Percentiles rank a stretch among this genome's conserved stretches.
Conservation (phyloP, 2,888 invertebrate genomes). For the Eupithecia abbreviata region DNA sequence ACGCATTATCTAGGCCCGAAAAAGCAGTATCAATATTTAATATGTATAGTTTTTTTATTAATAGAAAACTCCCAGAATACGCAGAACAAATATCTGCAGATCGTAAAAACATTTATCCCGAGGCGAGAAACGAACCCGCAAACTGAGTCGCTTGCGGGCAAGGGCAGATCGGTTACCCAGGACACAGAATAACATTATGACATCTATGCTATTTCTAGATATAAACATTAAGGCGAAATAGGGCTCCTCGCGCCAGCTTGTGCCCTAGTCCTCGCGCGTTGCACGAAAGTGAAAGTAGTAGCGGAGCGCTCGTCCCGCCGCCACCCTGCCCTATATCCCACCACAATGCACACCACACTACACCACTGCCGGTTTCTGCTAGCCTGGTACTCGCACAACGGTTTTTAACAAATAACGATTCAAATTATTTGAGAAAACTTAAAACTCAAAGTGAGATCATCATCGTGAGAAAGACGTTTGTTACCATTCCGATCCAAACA, state of each 20-base stretch:
- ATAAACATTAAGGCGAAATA: background rate
- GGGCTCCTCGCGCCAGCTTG: slow-evolving; percentile 35
- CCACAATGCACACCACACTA: background rate
- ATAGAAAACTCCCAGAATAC: no score
- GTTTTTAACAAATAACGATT: background rate
- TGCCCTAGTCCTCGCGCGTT: slow-evolving; percentile 38
- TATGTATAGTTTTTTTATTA: no score
- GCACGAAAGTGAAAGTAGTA: slow-evolving; percentile 44
- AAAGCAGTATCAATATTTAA: no score
- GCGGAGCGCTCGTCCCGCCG: slow-evolving; percentile 38
- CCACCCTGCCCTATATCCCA: slow-evolving; percentile 40
- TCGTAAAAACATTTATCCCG: no score
- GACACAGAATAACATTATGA: background rate
- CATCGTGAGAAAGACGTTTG: background rate
- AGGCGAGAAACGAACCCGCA: no score
- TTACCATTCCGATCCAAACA: no score
- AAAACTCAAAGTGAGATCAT: background rate
- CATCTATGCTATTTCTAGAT: background rate
- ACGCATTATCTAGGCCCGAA: no score
- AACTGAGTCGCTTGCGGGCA: no score
- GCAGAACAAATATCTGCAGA: no score
- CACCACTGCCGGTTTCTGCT: slow-evolving; percentile 35
- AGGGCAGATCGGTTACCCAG: background rate
- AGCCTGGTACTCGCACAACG: slow-evolving; percentile 36
- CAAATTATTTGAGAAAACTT: background rate